Conservation (phyloP, 2,888 invertebrate genomes). For the Luperina nickerlii region DNA sequence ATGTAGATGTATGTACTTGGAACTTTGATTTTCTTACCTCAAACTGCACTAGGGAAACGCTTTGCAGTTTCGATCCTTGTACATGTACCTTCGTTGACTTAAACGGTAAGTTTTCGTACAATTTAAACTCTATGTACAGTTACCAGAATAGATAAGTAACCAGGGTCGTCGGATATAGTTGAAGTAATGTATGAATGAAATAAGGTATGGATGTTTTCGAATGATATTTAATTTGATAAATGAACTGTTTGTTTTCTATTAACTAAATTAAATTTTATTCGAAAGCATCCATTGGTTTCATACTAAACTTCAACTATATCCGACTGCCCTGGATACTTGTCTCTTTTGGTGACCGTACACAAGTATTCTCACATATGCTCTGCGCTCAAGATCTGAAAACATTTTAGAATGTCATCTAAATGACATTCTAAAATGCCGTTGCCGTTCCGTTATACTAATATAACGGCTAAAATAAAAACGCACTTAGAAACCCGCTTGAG, state of each 20-base stretch:
- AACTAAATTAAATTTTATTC: too few species aligned
- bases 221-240: too few species aligned
- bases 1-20: slow-evolving; percentile 54
- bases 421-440: too few species aligned
- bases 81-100: slow-evolving; percentile 63
- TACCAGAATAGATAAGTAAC: too few species aligned
- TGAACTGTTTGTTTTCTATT: too few species aligned
- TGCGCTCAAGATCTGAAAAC: slow-evolving; percentile 45
- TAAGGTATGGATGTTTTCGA: too few species aligned
- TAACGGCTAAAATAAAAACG: slow-evolving; percentile 30
- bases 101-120: slow-evolving; percentile 30
- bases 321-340: too few species aligned
- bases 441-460: background rate
- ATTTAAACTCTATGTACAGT: slow-evolving; percentile 8
- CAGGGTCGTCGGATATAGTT: too few species aligned
- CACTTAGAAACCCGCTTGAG: background rate
- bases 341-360: too few species aligned
- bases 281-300: too few species aligned
- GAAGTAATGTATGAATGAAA: too few species aligned
- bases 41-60: slow-evolving; percentile 30
- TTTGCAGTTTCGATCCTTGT: slow-evolving; percentile 59
- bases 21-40: slow-evolving; percentile 56
- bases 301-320: too few species aligned
- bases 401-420: slow-evolving; percentile 56
- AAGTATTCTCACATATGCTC: slow-evolving; percentile 22